phyloP scores from a whole-genome alignment of 2,113 vertebrate genomes.

The Cnemophilus loriae region DNA sequence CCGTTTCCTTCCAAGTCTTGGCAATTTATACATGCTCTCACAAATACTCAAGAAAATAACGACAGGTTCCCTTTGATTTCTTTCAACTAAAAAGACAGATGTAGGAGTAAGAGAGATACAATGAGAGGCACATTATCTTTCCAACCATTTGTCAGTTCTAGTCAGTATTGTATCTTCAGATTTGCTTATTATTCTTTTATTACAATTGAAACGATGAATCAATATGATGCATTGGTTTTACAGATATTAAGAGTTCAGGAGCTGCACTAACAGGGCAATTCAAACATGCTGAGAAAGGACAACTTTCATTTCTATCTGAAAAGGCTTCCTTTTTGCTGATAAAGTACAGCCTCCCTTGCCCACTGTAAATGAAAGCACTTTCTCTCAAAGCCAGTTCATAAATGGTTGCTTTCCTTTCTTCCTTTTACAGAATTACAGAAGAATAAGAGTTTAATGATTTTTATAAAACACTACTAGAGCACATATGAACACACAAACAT shows the following conservation, averaged over 20 bases:
- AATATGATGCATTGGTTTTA: not conserved
- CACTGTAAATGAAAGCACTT: not conserved
- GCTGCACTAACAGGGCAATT: not conserved
- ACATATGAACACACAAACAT: not conserved
- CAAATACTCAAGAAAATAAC: constrained; percentile 12
- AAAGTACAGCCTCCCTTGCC: not conserved
- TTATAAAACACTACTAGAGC: not conserved
- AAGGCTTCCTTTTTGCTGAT: not conserved
- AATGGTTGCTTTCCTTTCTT: not conserved
- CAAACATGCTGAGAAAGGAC: not conserved
- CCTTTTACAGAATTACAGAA: not conserved
- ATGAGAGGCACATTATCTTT: not conserved
- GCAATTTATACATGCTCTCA: not conserved
- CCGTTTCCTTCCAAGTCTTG: not conserved
- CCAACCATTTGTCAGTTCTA: not conserved
- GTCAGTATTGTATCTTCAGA: not conserved
- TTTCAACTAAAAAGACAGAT: not conserved
- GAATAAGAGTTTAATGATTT: not conserved
- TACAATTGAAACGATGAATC: not conserved
- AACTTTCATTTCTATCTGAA: not conserved
- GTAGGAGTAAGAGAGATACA: not conserved
- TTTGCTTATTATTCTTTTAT: not conserved
- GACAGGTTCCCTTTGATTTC: not conserved
- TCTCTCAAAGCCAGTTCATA: not conserved
- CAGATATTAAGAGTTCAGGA: not conserved